These are phyloP conservation scores for Agriopis leucophaearia DNA, from an alignment of 2,888 invertebrate species.

Conservation along the genomic window DNA sequence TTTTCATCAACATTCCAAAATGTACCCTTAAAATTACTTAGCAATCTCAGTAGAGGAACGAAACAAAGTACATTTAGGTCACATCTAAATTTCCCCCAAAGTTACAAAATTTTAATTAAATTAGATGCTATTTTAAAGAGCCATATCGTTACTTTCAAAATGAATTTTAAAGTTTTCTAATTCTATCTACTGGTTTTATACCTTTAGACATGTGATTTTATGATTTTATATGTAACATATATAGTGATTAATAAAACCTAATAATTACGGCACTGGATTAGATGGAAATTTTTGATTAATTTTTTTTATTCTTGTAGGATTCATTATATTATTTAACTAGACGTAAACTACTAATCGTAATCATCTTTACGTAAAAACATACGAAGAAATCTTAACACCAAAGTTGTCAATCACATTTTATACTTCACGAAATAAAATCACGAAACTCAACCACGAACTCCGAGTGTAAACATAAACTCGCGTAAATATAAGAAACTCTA, in stretches of 20 bases:
- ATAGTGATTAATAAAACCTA: no score
- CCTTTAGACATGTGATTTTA: no score
- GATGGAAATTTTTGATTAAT: no score
- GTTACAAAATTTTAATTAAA: slow-evolving; percentile 37
- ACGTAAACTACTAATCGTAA: neutral
- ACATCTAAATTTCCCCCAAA: slow-evolving; percentile 44
- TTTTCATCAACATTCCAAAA: slow-evolving; percentile 71
- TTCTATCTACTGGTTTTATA: neutral
- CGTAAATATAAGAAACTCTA: no score
- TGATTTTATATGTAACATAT: no score
- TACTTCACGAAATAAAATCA: slow-evolving; percentile 21
- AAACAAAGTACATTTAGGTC: slow-evolving; percentile 51
- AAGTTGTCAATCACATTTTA: slow-evolving; percentile 21
- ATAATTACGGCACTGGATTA: no score
- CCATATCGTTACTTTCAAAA: slow-evolving; percentile 13
- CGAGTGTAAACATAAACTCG: slow-evolving; percentile 18
- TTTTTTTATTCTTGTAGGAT: neutral
- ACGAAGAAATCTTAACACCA: no score
- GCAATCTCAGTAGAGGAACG: slow-evolving; percentile 51
- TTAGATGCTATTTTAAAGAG: slow-evolving; percentile 18
- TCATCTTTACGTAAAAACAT: neutral
- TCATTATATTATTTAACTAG: neutral
- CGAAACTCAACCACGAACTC: slow-evolving; percentile 24
- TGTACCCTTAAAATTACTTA: slow-evolving; percentile 63
- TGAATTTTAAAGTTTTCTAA: neutral